phyloP scores from a whole-genome alignment of 2,797 vertebrate genomes.

The Cacajao melanocephalus region DNA sequence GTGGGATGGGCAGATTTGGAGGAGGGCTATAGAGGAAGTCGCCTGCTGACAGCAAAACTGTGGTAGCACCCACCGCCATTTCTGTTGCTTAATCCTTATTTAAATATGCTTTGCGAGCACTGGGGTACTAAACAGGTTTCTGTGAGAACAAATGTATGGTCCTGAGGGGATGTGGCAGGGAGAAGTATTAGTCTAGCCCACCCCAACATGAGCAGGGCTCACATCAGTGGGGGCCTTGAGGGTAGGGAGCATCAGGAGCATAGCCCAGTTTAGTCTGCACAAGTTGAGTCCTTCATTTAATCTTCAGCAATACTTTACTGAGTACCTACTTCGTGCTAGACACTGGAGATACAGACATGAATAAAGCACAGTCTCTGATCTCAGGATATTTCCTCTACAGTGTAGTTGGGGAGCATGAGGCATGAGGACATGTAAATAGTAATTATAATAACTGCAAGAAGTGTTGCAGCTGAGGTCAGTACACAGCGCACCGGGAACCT shows the following conservation, averaged over 20 bases:
- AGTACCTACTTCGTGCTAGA: background rate
- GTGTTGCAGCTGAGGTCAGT: background rate
- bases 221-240: background rate
- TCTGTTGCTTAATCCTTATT: slow-evolving; percentile 28
- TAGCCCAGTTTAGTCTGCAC: background rate
- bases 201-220: background rate
- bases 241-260: background rate
- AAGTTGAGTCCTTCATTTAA: background rate
- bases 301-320: background rate
- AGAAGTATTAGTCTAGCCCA: background rate
- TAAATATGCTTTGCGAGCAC: background rate
- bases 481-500: background rate
- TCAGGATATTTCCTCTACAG: background rate
- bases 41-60: background rate
- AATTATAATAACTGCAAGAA: background rate
- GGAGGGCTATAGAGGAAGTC: background rate
- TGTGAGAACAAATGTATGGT: background rate
- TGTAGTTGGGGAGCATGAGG: background rate
- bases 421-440: background rate
- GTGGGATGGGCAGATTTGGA: background rate
- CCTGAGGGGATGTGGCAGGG: background rate
- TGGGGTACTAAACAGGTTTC: background rate
- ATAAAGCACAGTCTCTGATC: background rate
- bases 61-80: background rate
- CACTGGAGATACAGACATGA: background rate